These are phyloP conservation scores for Poeciliopsis turneri DNA, from an alignment of 2,797 vertebrate genomes.

Conservation along the genomic window DNA sequence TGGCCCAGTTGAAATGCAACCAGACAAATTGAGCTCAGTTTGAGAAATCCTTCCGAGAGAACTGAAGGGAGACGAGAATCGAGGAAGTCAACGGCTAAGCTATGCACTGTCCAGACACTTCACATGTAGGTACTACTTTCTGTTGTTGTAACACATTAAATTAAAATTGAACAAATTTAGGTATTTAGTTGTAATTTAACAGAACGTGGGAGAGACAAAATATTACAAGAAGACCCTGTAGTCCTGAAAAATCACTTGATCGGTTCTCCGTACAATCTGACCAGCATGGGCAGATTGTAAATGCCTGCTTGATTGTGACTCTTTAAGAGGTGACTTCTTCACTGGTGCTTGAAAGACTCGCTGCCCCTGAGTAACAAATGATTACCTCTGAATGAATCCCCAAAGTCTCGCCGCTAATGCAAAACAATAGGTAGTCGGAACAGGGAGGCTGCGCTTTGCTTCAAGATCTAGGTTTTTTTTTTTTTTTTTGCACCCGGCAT, in stretches of 20 bases:
- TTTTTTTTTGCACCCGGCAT: conserved; percentile 85
- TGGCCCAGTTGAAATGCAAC: background rate
- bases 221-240: background rate
- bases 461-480: conserved; percentile 80
- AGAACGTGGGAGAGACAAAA: background rate
- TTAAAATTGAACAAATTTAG: background rate
- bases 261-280: conserved; percentile 58
- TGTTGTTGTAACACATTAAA: background rate
- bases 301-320: conserved; percentile 82
- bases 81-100: background rate
- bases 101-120: background rate
- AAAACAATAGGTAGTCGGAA: conserved; percentile 85
- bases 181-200: background rate
- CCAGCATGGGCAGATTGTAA: conserved; percentile 66
- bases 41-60: background rate
- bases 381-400: conserved; percentile 89
- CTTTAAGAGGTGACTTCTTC: conserved; percentile 89
- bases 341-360: conserved; percentile 82
- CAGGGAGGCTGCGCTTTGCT: conserved; percentile 69
- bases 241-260: conserved; percentile 48
- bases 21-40: background rate
- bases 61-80: background rate
- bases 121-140: background rate
- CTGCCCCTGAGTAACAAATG: conserved; percentile 85
- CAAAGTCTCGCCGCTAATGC: conserved; percentile 76